A percentile compares a stretch with the other conserved stretches of the same genome.
Conservation (phyloP, 2,888 invertebrate species). For the Epinotia ramella region DNA sequence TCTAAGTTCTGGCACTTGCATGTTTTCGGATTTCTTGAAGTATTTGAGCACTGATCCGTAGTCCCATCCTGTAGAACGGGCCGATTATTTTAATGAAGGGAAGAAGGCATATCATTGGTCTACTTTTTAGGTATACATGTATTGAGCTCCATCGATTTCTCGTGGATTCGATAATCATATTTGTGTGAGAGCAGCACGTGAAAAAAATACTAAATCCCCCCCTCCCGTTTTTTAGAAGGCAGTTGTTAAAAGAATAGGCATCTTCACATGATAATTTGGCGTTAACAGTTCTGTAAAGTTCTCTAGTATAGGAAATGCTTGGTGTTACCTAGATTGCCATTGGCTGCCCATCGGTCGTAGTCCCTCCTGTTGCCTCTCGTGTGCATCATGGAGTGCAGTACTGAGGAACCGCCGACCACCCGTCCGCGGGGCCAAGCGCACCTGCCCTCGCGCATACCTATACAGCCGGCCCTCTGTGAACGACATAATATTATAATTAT, state of each 20-base stretch:
- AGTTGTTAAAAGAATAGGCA: too few species aligned
- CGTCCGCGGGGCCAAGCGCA: constrained; percentile 94
- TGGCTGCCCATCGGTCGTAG: constrained; percentile 92
- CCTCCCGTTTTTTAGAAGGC: too few species aligned
- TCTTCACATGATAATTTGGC: too few species aligned
- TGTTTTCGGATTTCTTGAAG: constrained; percentile 89
- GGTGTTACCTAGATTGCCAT: constrained; percentile 89
- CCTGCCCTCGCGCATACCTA: constrained; percentile 90
- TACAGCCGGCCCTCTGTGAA: constrained; percentile 84
- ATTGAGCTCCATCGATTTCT: too few species aligned
- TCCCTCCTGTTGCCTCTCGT: constrained; percentile 91
- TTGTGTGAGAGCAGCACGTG: background rate
- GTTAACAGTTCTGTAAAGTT: too few species aligned
- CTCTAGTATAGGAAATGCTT: too few species aligned
- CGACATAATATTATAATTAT: background rate
- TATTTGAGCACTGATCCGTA: constrained; percentile 87
- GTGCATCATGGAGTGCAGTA: constrained; percentile 93
- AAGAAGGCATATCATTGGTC: background rate
- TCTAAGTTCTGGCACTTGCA: constrained; percentile 77
- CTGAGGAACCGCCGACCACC: constrained; percentile 92
- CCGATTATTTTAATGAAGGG: background rate
- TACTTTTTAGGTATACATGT: too few species aligned
- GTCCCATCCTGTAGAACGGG: constrained; percentile 86
- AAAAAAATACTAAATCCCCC: background rate
- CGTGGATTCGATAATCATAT: too few species aligned